Base-by-base conservation (phyloP, 2,797 vertebrate genomes). In the Sitta carolinensis region DNA sequence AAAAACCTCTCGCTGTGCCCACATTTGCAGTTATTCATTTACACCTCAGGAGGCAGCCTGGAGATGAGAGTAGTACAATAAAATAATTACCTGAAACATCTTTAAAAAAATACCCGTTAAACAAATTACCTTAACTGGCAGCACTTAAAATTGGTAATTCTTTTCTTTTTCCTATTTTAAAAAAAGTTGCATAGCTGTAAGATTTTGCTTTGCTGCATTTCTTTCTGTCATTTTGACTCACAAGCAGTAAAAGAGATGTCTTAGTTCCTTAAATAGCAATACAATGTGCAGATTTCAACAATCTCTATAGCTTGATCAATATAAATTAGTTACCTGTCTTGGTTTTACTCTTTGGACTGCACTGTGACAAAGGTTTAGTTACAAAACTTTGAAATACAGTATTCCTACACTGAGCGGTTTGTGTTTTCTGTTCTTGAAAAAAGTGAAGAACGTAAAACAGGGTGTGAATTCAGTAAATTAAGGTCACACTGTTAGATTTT, bases 121-220 rank as follows among this genome's bases (percentile, higher is more conserved):
- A 97, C 90, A 96, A 97, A 97, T 98, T 95, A 97, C 85, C 96
- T 90, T 94, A 94, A 97, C 95, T 96, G 97, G 96, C 97, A 97
- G 97, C 97, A 97, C 93, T 95, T 96, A 94, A 96, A 97, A 96
- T 47, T 87, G 89, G 84, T 97, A 96, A 96, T 95, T 94, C 36
- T 63, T 97, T 74, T 94, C 85, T 90, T 93, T 84, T 64, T 50
- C 64, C 79, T 89, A 83, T 91, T 95, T 94, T 95, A 84, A 94
- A 96, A 97, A 94, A 85, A 97, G 96, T 98, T 98, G 98, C 98
- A 98, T 97, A 98, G 98, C 97, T 98, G 96, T 97, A 98, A 97
- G 95, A 95, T 95, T 97, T 97, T 96, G 96, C 95, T 96, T 95
- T 97, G 94, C 91, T 97, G 95, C 91, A 95, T 92, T 93, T 87